These are phyloP conservation scores for Siniperca chuatsi DNA, from an alignment of 2,113 vertebrate genomes.

Conservation along the genomic window DNA sequence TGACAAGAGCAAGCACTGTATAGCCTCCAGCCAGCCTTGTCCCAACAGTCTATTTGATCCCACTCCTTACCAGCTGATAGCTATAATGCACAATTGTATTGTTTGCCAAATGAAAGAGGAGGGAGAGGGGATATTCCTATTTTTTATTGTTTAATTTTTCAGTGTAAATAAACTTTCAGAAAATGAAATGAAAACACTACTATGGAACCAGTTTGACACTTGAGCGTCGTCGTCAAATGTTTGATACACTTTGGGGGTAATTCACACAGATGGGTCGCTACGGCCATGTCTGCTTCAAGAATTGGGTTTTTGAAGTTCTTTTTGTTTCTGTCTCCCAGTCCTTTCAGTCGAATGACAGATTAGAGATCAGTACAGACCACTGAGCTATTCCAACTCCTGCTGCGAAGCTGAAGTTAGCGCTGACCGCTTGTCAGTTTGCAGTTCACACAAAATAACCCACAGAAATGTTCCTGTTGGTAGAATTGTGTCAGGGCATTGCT, in stretches of 20 bases:
- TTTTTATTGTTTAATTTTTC: neutral
- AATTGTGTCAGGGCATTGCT: constrained; percentile 12
- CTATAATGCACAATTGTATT: neutral
- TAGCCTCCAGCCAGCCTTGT: neutral
- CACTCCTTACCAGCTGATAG: neutral
- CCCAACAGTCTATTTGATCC: neutral
- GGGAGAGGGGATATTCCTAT: neutral
- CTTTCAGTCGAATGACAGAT: constrained; percentile 47
- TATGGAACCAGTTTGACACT: neutral
- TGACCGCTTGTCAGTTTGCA: constrained; percentile 41
- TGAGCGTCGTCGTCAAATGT: neutral
- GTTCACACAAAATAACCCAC: constrained; percentile 34
- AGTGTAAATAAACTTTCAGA: neutral
- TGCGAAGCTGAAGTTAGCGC: constrained; percentile 55
- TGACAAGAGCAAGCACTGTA: neutral
- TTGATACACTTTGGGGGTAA: neutral
- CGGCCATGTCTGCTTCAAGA: neutral
- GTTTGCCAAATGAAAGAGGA: no score
- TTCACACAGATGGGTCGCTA: neutral
- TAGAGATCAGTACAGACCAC: constrained; percentile 47
- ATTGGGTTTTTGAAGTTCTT: neutral
- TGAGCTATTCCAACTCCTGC: constrained; percentile 36
- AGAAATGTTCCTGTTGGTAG: constrained; percentile 27
- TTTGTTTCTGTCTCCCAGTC: constrained; percentile 9
- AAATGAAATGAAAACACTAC: neutral